Conservation (phyloP, 2,888 invertebrate species). For the Aphrophora alni region DNA sequence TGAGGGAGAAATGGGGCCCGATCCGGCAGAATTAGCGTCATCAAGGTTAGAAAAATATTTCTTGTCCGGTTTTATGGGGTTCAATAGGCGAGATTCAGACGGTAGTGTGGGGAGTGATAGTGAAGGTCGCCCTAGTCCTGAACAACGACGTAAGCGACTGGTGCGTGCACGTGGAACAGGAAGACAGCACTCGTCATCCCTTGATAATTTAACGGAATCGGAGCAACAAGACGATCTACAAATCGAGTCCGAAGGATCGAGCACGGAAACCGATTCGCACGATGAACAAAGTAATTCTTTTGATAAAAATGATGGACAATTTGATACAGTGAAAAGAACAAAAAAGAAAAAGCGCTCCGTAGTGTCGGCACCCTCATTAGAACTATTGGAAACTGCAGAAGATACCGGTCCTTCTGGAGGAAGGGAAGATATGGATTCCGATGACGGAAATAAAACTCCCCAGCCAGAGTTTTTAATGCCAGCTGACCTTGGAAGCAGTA, state of each 20-base stretch:
- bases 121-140: constrained; percentile 87
- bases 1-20: constrained; percentile 60
- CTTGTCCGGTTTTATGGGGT: constrained; percentile 83
- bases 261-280: constrained; percentile 76
- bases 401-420: constrained; percentile 31
- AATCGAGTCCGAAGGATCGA: constrained; percentile 65
- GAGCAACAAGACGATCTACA: constrained; percentile 59
- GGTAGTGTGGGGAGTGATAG: constrained; percentile 92
- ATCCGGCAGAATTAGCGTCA: constrained; percentile 78
- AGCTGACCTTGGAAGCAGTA: constrained; percentile 55
- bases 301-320: constrained; percentile 75
- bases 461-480: constrained; percentile 68
- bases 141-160: constrained; percentile 79
- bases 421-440: constrained; percentile 57
- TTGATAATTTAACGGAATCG: constrained; percentile 76
- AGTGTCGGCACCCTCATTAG: constrained; percentile 48
- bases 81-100: constrained; percentile 74
- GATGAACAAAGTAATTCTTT: constrained; percentile 66
- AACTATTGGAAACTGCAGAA: constrained; percentile 49
- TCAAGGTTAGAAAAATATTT: constrained; percentile 90
- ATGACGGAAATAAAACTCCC: constrained; percentile 71
- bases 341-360: constrained; percentile 72
- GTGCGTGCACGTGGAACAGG: constrained; percentile 84
- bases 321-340: constrained; percentile 83
- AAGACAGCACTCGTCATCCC: constrained; percentile 79